Evolutionary conservation across 2,888 invertebrate species (phyloP).

Genomic region (Cataglyphis altisquamis): DNA sequence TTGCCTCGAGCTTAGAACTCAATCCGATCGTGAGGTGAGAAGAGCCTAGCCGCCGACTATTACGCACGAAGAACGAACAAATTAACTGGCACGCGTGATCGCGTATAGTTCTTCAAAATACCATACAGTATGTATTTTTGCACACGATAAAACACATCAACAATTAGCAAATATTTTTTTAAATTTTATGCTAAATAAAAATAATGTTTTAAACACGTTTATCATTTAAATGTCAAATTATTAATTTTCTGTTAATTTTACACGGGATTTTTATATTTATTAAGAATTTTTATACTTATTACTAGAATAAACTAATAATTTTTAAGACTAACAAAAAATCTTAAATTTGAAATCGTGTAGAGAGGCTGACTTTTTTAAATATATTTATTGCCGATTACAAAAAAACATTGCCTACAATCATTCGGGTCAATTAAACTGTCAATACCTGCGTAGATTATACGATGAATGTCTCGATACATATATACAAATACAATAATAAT

Average conservation of each 20-base stretch:
- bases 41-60: constrained; percentile 61
- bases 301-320: too few relatives aligned
- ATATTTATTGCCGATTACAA: neutral
- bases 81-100: constrained; percentile 59
- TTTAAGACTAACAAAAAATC: neutral
- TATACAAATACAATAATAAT: neutral
- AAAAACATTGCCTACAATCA: neutral
- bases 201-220: neutral
- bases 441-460: neutral
- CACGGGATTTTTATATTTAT: neutral
- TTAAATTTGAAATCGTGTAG: neutral
- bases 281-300: neutral
- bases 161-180: neutral
- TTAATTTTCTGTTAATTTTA: neutral
- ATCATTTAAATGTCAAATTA: neutral
- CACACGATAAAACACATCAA: neutral
- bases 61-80: constrained; percentile 59
- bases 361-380: neutral
- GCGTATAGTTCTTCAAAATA: constrained; percentile 23
- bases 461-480: neutral
- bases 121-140: neutral
- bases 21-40: constrained; percentile 53
- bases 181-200: neutral
- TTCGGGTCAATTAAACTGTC: neutral
- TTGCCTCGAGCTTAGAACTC: constrained; percentile 73